Percentiles rank a stretch among this genome's conserved stretches.
phyloP scores from a whole-genome alignment of 2,888 invertebrate species.

The Apodemia mormo region DNA sequence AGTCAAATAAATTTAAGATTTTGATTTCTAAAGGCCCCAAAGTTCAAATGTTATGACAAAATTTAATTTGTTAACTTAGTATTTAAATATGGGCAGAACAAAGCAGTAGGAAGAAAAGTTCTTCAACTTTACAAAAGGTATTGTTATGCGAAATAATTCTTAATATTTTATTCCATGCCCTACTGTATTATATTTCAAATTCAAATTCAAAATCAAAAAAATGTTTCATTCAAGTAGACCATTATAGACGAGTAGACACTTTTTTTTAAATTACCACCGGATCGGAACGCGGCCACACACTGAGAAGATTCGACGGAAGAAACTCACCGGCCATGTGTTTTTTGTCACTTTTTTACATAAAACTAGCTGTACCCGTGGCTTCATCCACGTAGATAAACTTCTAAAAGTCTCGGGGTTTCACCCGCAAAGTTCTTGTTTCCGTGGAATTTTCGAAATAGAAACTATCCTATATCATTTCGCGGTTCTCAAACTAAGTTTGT shows the following conservation, averaged over 20 bases:
- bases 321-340: too few relatives aligned
- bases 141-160: slow-evolving; percentile 2
- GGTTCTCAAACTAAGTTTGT: too few relatives aligned
- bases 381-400: too few relatives aligned
- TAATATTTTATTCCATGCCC: not conserved
- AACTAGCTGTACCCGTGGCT: too few relatives aligned
- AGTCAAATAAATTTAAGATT: not conserved
- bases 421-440: too few relatives aligned
- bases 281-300: too few relatives aligned
- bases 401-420: too few relatives aligned
- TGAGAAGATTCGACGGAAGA: too few relatives aligned
- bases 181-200: not conserved
- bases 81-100: not conserved
- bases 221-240: too few relatives aligned
- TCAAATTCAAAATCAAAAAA: not conserved
- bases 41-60: not conserved
- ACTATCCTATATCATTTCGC: too few relatives aligned
- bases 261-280: not conserved
- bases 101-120: not conserved
- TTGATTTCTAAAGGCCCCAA: not conserved
- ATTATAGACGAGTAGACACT: not conserved
- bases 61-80: not conserved
- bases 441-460: too few relatives aligned
- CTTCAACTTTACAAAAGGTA: slow-evolving; percentile 5
- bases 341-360: too few relatives aligned